Evolutionary conservation across 2,888 invertebrate genomes (phyloP).

Genomic region (Sesia apiformis): DNA sequence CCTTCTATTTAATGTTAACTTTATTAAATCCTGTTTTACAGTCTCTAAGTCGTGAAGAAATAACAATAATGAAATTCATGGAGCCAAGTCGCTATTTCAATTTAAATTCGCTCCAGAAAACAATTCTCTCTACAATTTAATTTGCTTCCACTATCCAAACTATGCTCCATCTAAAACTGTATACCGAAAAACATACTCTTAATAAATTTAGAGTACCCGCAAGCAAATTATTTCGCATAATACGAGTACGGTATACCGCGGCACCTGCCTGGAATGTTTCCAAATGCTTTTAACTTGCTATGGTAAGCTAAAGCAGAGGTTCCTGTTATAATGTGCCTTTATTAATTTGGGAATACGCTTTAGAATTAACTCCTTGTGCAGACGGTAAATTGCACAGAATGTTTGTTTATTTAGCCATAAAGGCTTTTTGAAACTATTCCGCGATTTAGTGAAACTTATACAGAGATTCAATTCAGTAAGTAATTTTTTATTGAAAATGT

Average conservation of each 20-base stretch:
- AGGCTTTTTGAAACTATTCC: too few relatives aligned
- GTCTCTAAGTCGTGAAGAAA: too few relatives aligned
- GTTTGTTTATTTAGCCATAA: too few relatives aligned
- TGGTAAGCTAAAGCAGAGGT: conserved; percentile 11
- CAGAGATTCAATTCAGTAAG: too few relatives aligned
- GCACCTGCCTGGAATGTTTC: conserved; percentile 18
- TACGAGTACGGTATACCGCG: background rate
- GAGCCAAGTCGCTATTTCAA: too few relatives aligned
- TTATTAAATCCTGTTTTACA: too few relatives aligned
- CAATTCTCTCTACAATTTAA: background rate
- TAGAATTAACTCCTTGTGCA: background rate
- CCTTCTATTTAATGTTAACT: too few relatives aligned
- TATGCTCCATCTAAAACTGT: background rate
- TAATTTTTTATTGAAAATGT: too few relatives aligned
- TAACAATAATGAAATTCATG: too few relatives aligned
- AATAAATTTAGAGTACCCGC: background rate
- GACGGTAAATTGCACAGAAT: background rate
- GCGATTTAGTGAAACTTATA: too few relatives aligned
- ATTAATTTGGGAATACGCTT: conserved; percentile 17
- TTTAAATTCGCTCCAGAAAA: too few relatives aligned
- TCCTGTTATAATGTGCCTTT: conserved; percentile 10
- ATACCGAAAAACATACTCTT: background rate
- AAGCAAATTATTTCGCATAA: background rate
- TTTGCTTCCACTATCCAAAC: background rate
- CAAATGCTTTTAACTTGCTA: conserved; percentile 18